Evolutionary conservation across 2,888 invertebrate species (phyloP), one percentile per base, ranked within the genome.

Genomic region (Oxyteleia sp.): DNA sequence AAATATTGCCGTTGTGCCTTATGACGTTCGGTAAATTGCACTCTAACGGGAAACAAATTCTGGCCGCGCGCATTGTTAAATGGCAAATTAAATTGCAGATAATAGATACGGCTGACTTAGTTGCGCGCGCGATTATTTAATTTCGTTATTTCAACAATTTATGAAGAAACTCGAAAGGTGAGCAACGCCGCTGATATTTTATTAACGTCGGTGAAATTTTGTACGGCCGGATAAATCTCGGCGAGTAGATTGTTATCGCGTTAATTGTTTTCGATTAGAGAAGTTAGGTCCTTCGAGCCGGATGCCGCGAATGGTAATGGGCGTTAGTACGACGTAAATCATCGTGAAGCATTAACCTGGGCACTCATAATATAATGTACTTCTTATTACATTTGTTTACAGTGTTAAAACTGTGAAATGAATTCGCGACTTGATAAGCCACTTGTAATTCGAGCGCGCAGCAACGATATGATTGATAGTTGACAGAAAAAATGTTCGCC

Each of bases 41-140:
- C 66, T 68, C 47, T 47, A 55, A 55, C 81, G 75, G 75, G 51
- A 68, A 71, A 59, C 80, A 53, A 80, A 74, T 61, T 45, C 61
- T 80, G 72, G 35, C 66, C 64, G 51, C 66, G 13, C 32, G 20
- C 64, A 80, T 72, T 69, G 81, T 75, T 75, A 69, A 82, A 71
- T 64, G 69, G 75, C 75, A 75, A 72, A 75, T 64, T 75, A 63
- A 69, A 81, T 69, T 69, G 57, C 47, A 20, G 69, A 81, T 49
- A 68, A 57, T 53, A 51, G 55, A 66, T 49, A 61, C 38, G 29
- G 10, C 8, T 20, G 45, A 1, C 32, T 32, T 7, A 41, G 4
- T 16, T 59, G 51, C 43, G 15, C 49, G 53, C 11, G 51, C 64
- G 51, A 75, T 55, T 81, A 81, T 53, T 74, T 49, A 66, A 68